Evolutionary conservation across 2,797 vertebrate species (phyloP).

Genomic region (Toxotes lorentzi): DNA sequence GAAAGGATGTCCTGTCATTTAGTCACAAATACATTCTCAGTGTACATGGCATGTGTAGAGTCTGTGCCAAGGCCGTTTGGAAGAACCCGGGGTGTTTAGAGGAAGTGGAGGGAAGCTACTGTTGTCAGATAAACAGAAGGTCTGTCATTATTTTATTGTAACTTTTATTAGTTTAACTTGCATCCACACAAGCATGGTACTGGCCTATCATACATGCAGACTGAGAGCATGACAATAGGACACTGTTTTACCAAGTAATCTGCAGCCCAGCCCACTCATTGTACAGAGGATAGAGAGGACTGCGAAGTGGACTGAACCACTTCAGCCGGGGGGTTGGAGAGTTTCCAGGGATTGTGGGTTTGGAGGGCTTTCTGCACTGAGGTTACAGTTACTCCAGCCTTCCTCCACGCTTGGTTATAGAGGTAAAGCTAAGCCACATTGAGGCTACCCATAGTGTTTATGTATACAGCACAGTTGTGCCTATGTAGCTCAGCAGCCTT

Average conservation of each 20-base stretch:
- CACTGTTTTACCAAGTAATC: constrained; percentile 56
- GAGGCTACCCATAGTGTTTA: constrained; percentile 68
- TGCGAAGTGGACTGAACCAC: constrained; percentile 67
- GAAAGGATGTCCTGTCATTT: constrained; percentile 82
- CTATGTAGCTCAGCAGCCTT: constrained; percentile 44
- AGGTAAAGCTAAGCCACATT: constrained; percentile 78
- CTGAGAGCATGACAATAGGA: constrained; percentile 59
- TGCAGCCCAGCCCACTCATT: constrained; percentile 52
- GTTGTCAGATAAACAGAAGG: constrained; percentile 68
- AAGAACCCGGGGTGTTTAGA: constrained; percentile 72
- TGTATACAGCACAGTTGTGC: constrained; percentile 46
- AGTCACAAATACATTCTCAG: constrained; percentile 77
- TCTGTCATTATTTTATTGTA: constrained; percentile 74
- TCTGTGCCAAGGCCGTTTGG: constrained; percentile 73
- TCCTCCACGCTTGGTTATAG: constrained; percentile 65
- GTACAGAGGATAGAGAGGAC: constrained; percentile 52
- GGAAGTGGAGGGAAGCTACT: constrained; percentile 74
- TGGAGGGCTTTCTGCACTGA: constrained; percentile 75
- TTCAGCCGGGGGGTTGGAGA: constrained; percentile 59
- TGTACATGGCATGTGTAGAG: constrained; percentile 64
- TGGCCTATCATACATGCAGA: constrained; percentile 36
- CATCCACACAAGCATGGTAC: constrained; percentile 51
- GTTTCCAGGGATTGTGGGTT: constrained; percentile 81
- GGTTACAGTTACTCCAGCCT: constrained; percentile 80
- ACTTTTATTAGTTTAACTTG: constrained; percentile 77